Conservation (phyloP, 2,113 vertebrate species). For the Phyllostomus hastatus region DNA sequence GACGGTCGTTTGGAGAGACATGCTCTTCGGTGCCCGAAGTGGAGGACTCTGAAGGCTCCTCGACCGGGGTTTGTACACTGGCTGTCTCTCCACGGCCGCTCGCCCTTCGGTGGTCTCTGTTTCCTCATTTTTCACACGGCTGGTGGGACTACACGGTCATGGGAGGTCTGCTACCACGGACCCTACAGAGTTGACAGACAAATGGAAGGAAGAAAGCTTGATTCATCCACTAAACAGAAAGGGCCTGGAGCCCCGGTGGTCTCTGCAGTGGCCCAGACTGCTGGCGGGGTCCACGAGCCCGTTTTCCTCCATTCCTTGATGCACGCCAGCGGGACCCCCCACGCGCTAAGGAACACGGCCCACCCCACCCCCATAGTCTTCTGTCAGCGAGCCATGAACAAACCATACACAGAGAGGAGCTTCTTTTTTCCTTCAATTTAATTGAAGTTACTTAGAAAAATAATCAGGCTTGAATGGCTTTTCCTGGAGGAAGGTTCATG, state of each 20-base stretch:
- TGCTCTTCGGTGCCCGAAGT: rapidly evolving
- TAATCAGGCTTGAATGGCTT: conserved; percentile 87
- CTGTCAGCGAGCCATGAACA: conserved; percentile 58
- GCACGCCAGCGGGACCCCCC: not conserved
- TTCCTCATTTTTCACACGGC: not conserved
- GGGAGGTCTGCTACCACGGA: not conserved
- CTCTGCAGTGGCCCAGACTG: not conserved
- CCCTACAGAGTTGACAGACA: not conserved
- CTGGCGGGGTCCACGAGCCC: rapidly evolving
- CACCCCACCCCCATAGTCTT: not conserved
- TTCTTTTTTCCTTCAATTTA: conserved; percentile 83
- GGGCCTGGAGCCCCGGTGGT: not conserved
- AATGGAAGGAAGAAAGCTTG: not conserved
- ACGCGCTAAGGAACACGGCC: not conserved
- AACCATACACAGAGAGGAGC: conserved; percentile 72
- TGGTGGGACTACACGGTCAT: not conserved
- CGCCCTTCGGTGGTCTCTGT: not conserved
- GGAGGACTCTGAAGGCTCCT: not conserved
- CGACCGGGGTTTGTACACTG: not conserved
- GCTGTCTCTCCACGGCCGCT: not conserved
- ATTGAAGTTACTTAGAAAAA: conserved; percentile 90
- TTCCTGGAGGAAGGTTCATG: conserved; percentile 81
- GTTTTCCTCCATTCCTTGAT: not conserved
- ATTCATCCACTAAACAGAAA: not conserved
- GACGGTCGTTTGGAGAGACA: not conserved